A percentile compares a stretch with the other conserved stretches of the same genome.
phyloP scores from a whole-genome alignment of 2,888 invertebrate genomes.

The Nephrocerus scutellatus region DNA sequence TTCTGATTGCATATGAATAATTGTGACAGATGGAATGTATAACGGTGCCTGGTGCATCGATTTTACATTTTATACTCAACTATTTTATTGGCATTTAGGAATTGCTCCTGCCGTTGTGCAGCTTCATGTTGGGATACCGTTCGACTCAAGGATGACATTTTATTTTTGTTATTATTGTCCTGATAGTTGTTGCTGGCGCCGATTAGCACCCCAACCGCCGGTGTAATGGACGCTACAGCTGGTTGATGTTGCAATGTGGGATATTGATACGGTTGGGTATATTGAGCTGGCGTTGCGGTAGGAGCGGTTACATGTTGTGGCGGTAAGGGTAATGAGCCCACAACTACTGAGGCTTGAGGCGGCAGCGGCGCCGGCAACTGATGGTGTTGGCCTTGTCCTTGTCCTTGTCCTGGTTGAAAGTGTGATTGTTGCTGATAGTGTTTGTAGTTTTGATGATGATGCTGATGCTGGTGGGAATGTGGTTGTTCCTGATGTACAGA shows the following conservation, averaged over 20 bases:
- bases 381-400: constrained; percentile 26
- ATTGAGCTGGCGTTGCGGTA: constrained; percentile 9
- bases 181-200: constrained; percentile 7
- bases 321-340: constrained; percentile 4
- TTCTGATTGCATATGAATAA: too few species aligned
- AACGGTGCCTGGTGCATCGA: constrained; percentile 46
- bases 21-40: constrained; percentile 45
- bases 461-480: constrained; percentile 23
- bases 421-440: constrained; percentile 25
- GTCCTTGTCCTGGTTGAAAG: constrained; percentile 34
- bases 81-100: constrained; percentile 47
- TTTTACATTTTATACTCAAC: constrained; percentile 49
- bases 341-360: constrained; percentile 15
- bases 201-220: constrained; percentile 3
- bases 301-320: constrained; percentile 3
- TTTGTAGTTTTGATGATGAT: constrained; percentile 26
- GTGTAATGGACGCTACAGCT: too few species aligned
- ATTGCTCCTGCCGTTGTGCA: constrained; percentile 47
- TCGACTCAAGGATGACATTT: constrained; percentile 40
- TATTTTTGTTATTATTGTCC: constrained; percentile 31
- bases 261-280: constrained; percentile 24
- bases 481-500: constrained; percentile 39
- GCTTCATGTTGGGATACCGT: constrained; percentile 46
- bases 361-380: constrained; percentile 18
- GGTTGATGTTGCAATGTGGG: constrained; percentile 22